phyloP scores from a whole-genome alignment of 2,113 vertebrate genomes.

The Sprattus sprattus region DNA sequence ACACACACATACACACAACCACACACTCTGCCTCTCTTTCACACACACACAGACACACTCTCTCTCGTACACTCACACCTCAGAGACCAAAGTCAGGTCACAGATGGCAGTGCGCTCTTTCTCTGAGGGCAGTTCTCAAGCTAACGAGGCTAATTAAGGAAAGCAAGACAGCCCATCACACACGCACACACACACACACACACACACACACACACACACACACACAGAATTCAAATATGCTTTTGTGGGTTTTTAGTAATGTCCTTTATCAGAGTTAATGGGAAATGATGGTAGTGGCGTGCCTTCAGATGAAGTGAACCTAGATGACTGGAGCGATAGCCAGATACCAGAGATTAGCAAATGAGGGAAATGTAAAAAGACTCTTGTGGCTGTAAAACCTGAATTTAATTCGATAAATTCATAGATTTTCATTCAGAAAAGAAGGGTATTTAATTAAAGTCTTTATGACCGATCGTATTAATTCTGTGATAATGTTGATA shows the following conservation, averaged over 20 bases:
- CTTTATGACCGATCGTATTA: not conserved
- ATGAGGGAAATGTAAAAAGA: no score
- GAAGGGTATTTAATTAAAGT: not conserved
- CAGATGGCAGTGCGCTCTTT: not conserved
- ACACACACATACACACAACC: slow-evolving; percentile 35
- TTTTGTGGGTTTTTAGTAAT: no score
- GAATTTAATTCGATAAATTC: not conserved
- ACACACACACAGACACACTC: slow-evolving; percentile 18
- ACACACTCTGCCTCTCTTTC: no score
- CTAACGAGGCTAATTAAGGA: slow-evolving; percentile 56
- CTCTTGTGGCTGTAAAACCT: not conserved
- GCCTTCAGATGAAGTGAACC: no score
- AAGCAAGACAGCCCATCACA: not conserved
- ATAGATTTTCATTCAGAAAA: not conserved
- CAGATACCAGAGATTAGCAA: no score
- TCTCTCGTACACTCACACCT: not conserved
- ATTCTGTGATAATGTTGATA: not conserved
- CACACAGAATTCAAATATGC: not conserved
- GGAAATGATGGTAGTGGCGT: no score
- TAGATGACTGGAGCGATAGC: no score
- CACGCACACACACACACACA: not conserved
- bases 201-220: not conserved
- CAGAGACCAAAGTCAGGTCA: not conserved
- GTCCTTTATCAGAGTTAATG: no score
- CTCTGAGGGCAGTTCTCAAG: slow-evolving; percentile 43